Percentiles rank a stretch among this genome's conserved stretches.
These are phyloP conservation scores for Papilio glaucus DNA, from an alignment of 1,140 invertebrate species.

Conservation along the genomic window DNA sequence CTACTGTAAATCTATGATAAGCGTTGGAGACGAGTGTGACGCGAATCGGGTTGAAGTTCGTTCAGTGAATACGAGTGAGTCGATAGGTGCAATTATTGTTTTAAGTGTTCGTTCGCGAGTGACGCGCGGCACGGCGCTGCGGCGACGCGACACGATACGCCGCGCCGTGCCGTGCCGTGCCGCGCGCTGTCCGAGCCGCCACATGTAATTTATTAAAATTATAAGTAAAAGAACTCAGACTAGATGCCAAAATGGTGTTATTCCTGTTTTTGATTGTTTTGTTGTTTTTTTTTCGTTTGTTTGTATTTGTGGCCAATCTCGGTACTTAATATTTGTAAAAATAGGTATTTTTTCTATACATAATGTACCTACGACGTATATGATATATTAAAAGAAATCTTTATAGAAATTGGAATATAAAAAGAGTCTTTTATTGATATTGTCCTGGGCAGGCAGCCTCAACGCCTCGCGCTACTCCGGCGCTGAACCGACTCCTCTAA, in stretches of 20 bases:
- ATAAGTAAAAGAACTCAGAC: constrained; percentile 72
- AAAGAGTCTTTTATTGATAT: constrained; percentile 68
- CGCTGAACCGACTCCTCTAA: constrained; percentile 11
- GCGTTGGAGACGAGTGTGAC: constrained; percentile 69
- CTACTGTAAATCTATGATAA: constrained; percentile 78
- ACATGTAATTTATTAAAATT: constrained; percentile 76
- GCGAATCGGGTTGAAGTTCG: constrained; percentile 75
- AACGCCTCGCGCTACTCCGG: not conserved
- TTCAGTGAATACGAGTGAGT: constrained; percentile 77
- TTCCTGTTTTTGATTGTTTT: constrained; percentile 83
- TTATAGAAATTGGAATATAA: constrained; percentile 74
- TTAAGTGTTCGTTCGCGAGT: constrained; percentile 63
- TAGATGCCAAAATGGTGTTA: constrained; percentile 82
- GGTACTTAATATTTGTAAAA: constrained; percentile 81
- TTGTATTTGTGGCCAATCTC: constrained; percentile 81
- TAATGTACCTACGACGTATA: constrained; percentile 80
- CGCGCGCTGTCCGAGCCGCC: constrained; percentile 51
- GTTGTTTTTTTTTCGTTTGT: constrained; percentile 81
- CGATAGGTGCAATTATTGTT: constrained; percentile 81
- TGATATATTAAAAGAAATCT: constrained; percentile 79
- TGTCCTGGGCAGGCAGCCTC: constrained; percentile 43
- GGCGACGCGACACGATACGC: constrained; percentile 36
- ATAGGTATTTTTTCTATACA: constrained; percentile 82
- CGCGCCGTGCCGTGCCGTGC: constrained; percentile 41
- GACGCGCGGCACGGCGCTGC: constrained; percentile 40